Base-by-base conservation (phyloP, 2,797 vertebrate genomes). In the Malacoctenus gilli region DNA sequence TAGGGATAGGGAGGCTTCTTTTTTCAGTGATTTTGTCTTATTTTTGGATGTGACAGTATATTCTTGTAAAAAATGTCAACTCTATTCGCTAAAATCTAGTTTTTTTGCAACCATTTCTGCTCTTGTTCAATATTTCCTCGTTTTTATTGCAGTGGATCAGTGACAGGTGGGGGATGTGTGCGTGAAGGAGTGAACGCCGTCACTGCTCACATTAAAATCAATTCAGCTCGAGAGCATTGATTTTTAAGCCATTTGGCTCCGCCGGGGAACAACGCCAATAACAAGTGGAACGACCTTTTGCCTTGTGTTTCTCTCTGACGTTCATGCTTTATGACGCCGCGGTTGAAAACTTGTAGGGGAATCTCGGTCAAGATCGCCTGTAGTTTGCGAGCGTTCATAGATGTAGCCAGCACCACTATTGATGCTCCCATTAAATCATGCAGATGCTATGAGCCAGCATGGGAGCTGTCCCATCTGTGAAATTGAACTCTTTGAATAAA, bases 341-440 rank as follows among this genome's bases (percentile, higher is more conserved):
- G 6, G 30, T 37, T 59, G 20, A 62, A 48, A 39, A 56, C 23
- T 40, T 15, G 15, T 2, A 19, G 20, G 7, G 23, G 30, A 63
- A 49, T 49, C 13, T 22, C 42, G 22, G 25, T 30, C 58, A 46
- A 32, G 23, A 39, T 36, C 28, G 18, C n/a, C n/a, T n/a, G n/a
- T n/a, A 18, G 36, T 5, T 8, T 22, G 18, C 22, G n/a, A 47
- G 41, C 0, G 2, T 57, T 50, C 19, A 35, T 59, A 58, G 48
- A 22, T 6, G 25, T 36, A 15, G 42, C 44, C 46, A 49, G 40
- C 25, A 36, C 43, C 25, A 36, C 43, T 19, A 61, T 31, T 16
- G 38, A 39, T 40, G 18, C 11, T 31, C 48, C 8, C 13, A 4
- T 52, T 50, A 51, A 22, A 46, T 59, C 53, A 58, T 11, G 22